A percentile compares a stretch with the other conserved stretches of the same genome.
Conservation (phyloP, 2,797 vertebrate species). For the Sebastolobus alascanus region DNA sequence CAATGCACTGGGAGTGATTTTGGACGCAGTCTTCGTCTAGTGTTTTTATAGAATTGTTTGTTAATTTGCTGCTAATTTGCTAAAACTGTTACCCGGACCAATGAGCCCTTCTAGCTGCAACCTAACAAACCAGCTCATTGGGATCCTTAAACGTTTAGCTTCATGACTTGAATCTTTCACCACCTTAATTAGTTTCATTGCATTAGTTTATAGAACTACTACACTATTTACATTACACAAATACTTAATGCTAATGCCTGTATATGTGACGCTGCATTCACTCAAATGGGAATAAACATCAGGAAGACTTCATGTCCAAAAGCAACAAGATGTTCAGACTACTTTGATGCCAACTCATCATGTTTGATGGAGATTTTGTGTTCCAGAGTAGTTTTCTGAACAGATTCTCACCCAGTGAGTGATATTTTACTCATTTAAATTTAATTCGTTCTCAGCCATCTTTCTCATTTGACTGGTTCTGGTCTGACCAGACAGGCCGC, state of each 20-base stretch:
- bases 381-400: no score
- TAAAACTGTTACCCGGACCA: background rate
- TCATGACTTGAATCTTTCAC: background rate
- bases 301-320: no score
- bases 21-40: background rate
- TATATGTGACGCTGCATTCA: background rate
- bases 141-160: background rate
- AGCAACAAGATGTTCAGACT: background rate
- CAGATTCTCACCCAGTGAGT: no score
- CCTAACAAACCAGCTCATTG: background rate
- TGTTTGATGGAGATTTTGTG: no score
- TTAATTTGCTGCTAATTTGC: constrained; percentile 24
- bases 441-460: no score
- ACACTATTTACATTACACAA: background rate
- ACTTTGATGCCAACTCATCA: no score
- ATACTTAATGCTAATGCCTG: background rate
- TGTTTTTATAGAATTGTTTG: constrained; percentile 1
- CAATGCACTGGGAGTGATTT: background rate
- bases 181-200: background rate
- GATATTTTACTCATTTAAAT: no score
- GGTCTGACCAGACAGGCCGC: no score
- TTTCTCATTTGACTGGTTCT: no score
- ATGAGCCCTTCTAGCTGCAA: background rate
- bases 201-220: no score
- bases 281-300: background rate